Base-by-base conservation (phyloP, 2,888 invertebrate species). In the Eremobia ochroleuca region DNA sequence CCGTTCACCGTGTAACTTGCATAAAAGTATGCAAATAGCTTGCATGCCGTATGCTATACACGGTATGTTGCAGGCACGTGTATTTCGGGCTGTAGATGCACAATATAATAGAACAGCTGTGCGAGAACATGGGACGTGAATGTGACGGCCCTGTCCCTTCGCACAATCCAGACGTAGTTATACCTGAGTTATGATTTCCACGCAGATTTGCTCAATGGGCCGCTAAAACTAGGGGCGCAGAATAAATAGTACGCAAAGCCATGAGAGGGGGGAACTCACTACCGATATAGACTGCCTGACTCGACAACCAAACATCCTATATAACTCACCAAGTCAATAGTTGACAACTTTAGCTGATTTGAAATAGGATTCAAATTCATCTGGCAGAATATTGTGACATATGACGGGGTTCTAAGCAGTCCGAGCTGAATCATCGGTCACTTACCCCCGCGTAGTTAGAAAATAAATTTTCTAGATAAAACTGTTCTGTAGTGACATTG, bases 381-480 rank as follows among this genome's bases (percentile, higher is more conserved):
- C 37, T 82, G 67, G 37, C 59, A 73, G 25, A 31, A 58, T 58
- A 25, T 40, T 58, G 62, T 76, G 37, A 82, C 65, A 55, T 88
- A 67, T 15, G 77, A 52, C 55, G 59, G 59, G 78, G 70, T 82
- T 72, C 71, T 43, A 46, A 65, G 68, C 59, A 71, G 79, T 77
- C 72, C 46, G 77, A 76, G 83, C 80, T 94, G 95, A 95, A 89
- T 94, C 95, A 94, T 89, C 93, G 94, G 94, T 95, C 94, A 93
- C 93, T 94, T 95, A 95, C 94, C 94, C 94, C 93, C 90, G 91
- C 92, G 90, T 85, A 89, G 93, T 91, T 89, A 90, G 92, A 92
- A 94, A 94, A 94, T 94, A 93, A 89, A 91, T 92, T 90, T 92
- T 90, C 88, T 88, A 88, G 89, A 90, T 90, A 90, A 90, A 85